Evolutionary conservation across 2,888 invertebrate genomes (phyloP).

Genomic region (Xanthostigma xanthostigma): DNA sequence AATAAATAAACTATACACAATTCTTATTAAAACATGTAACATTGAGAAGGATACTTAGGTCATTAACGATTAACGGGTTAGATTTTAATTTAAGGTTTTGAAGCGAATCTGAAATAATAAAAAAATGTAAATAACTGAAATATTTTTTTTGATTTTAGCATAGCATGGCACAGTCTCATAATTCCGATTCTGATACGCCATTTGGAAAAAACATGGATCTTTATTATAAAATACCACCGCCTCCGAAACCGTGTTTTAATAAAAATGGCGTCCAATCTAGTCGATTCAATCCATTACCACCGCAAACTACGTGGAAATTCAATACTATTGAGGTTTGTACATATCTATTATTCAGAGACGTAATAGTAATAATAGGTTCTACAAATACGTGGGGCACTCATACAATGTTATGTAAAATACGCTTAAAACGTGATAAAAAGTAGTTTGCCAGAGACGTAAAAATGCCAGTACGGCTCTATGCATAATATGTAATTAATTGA

Average conservation of each 20-base stretch:
- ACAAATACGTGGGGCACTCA: no score
- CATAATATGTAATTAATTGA: not conserved
- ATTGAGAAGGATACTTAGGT: no score
- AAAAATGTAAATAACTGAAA: no score
- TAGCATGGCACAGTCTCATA: not conserved
- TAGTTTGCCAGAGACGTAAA: not conserved
- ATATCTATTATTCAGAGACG: conserved; percentile 1
- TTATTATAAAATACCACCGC: conserved; percentile 34
- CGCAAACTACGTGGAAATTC: conserved; percentile 18
- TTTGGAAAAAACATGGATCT: conserved; percentile 22
- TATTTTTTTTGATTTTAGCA: not conserved
- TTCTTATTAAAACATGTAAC: no score
- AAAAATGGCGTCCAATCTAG: conserved; percentile 11
- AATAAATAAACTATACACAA: no score
- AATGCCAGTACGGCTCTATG: not conserved
- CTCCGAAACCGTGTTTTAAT: conserved; percentile 31
- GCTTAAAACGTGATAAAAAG: no score
- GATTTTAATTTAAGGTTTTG: no score
- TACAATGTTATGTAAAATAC: no score
- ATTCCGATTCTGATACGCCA: not conserved
- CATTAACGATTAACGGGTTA: no score
- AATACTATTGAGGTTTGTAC: conserved; percentile 25
- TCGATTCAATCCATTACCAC: conserved; percentile 6
- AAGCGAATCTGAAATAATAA: no score
- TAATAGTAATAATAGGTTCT: no score